A percentile compares a stretch with the other conserved stretches of the same genome.
phyloP scores from a whole-genome alignment of 1,140 invertebrate genomes.

The Atopsyche davidsoni region DNA sequence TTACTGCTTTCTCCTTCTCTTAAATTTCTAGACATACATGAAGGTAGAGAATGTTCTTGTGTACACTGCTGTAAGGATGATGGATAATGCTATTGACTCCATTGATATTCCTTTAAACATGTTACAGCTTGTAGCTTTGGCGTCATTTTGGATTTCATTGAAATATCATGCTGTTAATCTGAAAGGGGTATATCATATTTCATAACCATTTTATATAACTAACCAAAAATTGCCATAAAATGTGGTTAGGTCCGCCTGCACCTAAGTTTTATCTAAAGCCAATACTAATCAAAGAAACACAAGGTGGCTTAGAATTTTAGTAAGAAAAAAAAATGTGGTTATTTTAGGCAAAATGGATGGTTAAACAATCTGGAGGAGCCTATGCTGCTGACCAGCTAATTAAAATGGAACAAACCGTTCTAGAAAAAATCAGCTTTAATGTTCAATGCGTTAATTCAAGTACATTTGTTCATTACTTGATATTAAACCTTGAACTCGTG shows the following conservation, averaged over 20 bases:
- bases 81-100: slow-evolving; percentile 22
- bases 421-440: slow-evolving; percentile 22
- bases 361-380: slow-evolving; percentile 25
- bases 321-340: no score
- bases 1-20: not conserved
- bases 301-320: no score
- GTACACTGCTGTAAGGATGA: slow-evolving; percentile 25
- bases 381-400: slow-evolving; percentile 14
- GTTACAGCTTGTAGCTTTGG: slow-evolving; percentile 23
- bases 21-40: slow-evolving; percentile 25
- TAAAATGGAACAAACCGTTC: slow-evolving; percentile 22
- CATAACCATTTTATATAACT: no score
- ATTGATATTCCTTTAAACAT: slow-evolving; percentile 19
- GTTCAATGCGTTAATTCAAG: slow-evolving; percentile 18
- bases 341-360: slow-evolving; percentile 26
- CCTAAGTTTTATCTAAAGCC: no score
- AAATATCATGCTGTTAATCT: slow-evolving; percentile 24
- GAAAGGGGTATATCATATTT: slow-evolving; percentile 18
- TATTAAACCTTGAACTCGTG: slow-evolving; percentile 18
- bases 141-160: slow-evolving; percentile 27
- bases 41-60: slow-evolving; percentile 22
- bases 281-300: no score
- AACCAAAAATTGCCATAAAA: no score
- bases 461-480: slow-evolving; percentile 25
- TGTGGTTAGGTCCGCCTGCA: no score